Percentiles rank a stretch among this genome's conserved stretches.
Conservation (phyloP, 2,113 vertebrate species). For the Macroglossus sobrinus region DNA sequence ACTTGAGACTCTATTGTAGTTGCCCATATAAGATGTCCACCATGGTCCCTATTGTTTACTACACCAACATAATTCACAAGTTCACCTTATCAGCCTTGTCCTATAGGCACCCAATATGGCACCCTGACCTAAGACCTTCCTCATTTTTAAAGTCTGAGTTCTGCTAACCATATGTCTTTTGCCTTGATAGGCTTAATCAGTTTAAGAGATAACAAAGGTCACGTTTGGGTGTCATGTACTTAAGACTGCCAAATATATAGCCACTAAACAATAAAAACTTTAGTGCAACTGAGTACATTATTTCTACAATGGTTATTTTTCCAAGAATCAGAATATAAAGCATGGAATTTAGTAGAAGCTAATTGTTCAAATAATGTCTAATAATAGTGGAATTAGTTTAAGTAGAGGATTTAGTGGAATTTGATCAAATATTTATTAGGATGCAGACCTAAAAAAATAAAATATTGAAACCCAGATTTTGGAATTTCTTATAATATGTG, state of each 20-base stretch:
- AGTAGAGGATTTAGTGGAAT: background rate
- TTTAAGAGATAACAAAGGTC: background rate
- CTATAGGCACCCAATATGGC: too few relatives aligned
- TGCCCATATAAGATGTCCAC: background rate
- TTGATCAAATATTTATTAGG: background rate
- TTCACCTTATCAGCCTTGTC: background rate
- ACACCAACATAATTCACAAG: background rate
- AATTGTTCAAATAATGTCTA: background rate
- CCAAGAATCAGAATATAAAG: background rate
- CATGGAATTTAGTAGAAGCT: background rate
- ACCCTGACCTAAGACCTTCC: background rate
- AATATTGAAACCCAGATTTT: background rate
- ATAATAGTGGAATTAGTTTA: background rate
- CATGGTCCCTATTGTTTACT: background rate
- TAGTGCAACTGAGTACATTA: background rate
- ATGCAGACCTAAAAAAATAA: background rate
- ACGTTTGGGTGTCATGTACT: background rate
- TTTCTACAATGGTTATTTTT: background rate
- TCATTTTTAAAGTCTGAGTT: background rate
- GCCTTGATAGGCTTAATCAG: background rate
- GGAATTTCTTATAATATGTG: background rate
- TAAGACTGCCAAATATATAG: background rate
- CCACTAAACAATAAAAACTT: background rate
- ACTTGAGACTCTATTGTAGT: background rate
- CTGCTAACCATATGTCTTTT: background rate